Conservation (phyloP, 2,888 invertebrate species). For the Drosophila antonietae region DNA sequence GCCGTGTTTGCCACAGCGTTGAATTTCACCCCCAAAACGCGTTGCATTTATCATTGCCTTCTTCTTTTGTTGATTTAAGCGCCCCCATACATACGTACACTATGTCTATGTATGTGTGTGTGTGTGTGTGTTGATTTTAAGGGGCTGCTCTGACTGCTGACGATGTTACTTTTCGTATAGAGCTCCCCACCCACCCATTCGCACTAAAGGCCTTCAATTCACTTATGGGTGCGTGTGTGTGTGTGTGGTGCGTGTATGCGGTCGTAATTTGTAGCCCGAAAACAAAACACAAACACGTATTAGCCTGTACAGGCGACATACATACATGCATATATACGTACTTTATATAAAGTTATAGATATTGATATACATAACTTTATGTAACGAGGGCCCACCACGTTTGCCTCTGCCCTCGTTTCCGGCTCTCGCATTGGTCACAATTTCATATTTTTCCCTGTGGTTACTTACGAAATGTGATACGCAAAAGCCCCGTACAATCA, state of each 20-base stretch:
- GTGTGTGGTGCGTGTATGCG: conserved; percentile 43
- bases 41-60: conserved; percentile 58
- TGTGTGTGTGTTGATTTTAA: conserved; percentile 38
- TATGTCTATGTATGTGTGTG: neutral
- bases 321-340: neutral
- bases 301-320: neutral
- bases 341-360: conserved; percentile 63
- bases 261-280: conserved; percentile 69
- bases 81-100: conserved; percentile 30
- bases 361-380: conserved; percentile 76
- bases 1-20: conserved; percentile 30
- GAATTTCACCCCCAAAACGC: conserved; percentile 68
- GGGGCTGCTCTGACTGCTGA: conserved; percentile 67
- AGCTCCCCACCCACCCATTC: conserved; percentile 13
- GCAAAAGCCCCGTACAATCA: conserved; percentile 14
- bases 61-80: conserved; percentile 73
- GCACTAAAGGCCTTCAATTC: conserved; percentile 33
- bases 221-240: conserved; percentile 29
- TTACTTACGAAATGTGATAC: conserved; percentile 56
- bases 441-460: conserved; percentile 71
- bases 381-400: conserved; percentile 54
- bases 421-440: conserved; percentile 56
- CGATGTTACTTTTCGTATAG: conserved; percentile 31
- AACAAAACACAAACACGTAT: conserved; percentile 21
- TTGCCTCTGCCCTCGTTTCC: conserved; percentile 4